Conservation (phyloP, 2,888 invertebrate species). For the Scelioninae gen. 1 region DNA sequence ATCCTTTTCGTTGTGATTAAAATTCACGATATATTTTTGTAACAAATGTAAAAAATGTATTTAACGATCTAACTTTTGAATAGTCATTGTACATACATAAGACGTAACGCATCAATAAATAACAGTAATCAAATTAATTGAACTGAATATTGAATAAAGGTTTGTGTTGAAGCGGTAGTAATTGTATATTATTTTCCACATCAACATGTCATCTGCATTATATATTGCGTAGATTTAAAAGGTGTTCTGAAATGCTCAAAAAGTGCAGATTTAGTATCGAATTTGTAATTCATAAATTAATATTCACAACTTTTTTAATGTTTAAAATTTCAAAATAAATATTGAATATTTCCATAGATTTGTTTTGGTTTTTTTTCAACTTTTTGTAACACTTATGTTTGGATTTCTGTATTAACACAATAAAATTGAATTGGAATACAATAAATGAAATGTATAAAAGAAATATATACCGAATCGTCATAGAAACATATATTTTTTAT, state of each 20-base stretch:
- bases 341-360: too few species aligned
- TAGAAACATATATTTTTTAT: constrained; percentile 19
- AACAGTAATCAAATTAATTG: constrained; percentile 24
- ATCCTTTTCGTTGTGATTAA: constrained; percentile 8
- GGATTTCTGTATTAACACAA: too few species aligned
- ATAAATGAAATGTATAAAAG: too few species aligned
- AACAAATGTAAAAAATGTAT: constrained; percentile 46
- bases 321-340: neutral
- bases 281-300: constrained; percentile 13
- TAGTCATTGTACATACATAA: constrained; percentile 49
- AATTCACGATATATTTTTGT: constrained; percentile 61
- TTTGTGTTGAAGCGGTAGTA: constrained; percentile 24
- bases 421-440: too few species aligned
- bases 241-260: constrained; percentile 75
- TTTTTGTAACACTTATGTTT: too few species aligned
- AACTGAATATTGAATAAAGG: constrained; percentile 30
- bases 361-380: too few species aligned
- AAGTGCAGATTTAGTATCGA: constrained; percentile 76
- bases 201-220: constrained; percentile 43
- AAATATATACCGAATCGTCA: too few species aligned
- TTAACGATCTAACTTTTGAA: constrained; percentile 30
- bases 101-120: constrained; percentile 30
- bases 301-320: neutral
- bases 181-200: constrained; percentile 42
- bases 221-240: constrained; percentile 28